phyloP scores from a whole-genome alignment of 2,113 vertebrate genomes.

The Indicator indicator region DNA sequence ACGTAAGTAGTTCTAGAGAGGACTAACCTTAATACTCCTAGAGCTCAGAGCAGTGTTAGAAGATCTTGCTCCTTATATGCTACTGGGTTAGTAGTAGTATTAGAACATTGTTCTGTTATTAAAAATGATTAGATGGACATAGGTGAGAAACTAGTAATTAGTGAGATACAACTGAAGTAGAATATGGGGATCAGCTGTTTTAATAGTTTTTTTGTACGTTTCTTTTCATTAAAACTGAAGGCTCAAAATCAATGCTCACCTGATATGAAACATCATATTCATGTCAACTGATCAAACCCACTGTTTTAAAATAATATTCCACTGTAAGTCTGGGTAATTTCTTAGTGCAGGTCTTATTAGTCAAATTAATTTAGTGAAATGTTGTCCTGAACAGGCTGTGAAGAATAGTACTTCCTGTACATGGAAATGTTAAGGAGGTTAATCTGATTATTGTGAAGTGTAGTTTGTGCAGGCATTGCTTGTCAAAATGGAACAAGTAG shows the following conservation, averaged over 20 bases:
- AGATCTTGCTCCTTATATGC: neutral
- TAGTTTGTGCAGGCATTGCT: neutral
- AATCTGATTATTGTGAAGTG: neutral
- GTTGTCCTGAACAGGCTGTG: neutral
- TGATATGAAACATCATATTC: neutral
- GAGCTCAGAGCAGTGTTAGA: neutral
- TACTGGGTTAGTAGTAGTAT: neutral
- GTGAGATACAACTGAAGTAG: neutral
- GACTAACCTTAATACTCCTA: neutral
- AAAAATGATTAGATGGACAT: neutral
- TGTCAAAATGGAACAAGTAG: neutral
- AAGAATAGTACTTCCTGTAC: neutral
- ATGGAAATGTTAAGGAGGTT: neutral
- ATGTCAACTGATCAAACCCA: neutral
- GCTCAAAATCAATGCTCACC: neutral
- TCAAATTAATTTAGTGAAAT: neutral
- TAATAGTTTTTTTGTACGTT: too few relatives aligned
- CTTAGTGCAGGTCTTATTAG: neutral
- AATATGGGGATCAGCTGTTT: neutral
- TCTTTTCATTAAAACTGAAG: neutral
- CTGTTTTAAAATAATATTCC: neutral
- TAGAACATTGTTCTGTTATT: neutral
- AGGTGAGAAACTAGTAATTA: neutral
- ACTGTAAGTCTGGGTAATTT: neutral
- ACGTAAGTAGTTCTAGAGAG: neutral